Evolutionary conservation across 2,888 invertebrate genomes (phyloP).

Genomic region (Microctonus hyperodae): DNA sequence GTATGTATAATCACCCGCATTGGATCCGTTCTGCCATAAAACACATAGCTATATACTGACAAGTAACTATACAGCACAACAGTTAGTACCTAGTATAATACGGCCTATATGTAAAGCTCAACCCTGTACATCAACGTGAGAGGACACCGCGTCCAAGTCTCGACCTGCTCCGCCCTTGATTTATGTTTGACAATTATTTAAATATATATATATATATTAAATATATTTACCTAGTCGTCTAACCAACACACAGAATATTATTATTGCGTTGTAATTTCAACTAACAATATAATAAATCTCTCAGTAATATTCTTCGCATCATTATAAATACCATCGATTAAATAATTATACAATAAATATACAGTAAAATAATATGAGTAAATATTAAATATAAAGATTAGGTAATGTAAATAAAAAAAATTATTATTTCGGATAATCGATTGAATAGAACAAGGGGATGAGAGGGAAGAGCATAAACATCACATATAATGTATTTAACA

Average conservation of each 20-base stretch:
- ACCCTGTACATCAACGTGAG: slow-evolving; percentile 52
- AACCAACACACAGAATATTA: too few species aligned
- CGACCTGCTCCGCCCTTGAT: too few species aligned
- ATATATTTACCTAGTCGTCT: slow-evolving; percentile 53
- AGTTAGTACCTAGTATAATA: slow-evolving; percentile 26
- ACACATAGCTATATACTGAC: not conserved
- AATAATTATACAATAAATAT: too few species aligned
- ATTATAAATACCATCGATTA: too few species aligned
- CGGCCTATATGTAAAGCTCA: too few species aligned
- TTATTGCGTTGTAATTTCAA: slow-evolving; percentile 54
- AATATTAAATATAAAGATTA: too few species aligned
- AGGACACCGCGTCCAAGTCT: slow-evolving; percentile 47
- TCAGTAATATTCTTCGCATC: too few species aligned
- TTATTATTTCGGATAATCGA: too few species aligned
- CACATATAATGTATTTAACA: too few species aligned
- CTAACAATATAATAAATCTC: not conserved
- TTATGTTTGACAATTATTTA: slow-evolving; percentile 61
- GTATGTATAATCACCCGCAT: not conserved
- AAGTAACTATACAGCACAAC: slow-evolving; percentile 9
- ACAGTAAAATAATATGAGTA: too few species aligned
- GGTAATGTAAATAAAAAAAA: too few species aligned
- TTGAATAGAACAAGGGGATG: not conserved
- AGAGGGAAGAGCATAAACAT: slow-evolving; percentile 24
- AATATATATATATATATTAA: too few species aligned
- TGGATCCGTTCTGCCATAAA: slow-evolving; percentile 37